A percentile compares a stretch with the other conserved stretches of the same genome.
phyloP scores from a whole-genome alignment of 2,797 vertebrate genomes.

The Varecia variegata region DNA sequence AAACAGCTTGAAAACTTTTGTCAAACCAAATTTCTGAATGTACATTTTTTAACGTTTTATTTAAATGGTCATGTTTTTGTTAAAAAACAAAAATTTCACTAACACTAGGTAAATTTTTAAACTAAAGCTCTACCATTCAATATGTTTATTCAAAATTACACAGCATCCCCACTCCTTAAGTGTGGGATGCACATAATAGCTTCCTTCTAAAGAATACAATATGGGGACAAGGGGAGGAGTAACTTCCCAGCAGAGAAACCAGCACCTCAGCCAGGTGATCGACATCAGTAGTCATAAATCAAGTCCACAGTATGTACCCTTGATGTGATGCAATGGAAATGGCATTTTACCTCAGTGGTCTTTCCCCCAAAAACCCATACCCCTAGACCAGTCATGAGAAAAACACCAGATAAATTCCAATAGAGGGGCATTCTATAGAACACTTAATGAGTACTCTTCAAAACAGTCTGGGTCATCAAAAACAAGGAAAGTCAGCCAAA shows the following conservation, averaged over 20 bases:
- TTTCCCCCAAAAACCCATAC: neutral
- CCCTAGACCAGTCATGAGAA: neutral
- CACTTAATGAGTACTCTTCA: neutral
- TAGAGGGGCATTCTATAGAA: neutral
- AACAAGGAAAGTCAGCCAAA: neutral
- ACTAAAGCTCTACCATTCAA: neutral
- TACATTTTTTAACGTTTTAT: neutral
- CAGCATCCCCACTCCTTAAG: neutral
- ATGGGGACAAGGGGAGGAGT: neutral
- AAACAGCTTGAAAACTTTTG: neutral
- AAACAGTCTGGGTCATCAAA: neutral
- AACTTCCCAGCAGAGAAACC: neutral
- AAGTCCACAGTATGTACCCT: neutral
- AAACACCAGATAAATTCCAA: neutral
- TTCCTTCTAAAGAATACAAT: neutral
- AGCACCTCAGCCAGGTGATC: neutral
- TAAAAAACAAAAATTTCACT: constrained; percentile 42
- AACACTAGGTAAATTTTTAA: constrained; percentile 15
- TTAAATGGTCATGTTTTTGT: neutral
- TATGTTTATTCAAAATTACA: constrained; percentile 33
- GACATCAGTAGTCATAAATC: neutral
- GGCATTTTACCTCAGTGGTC: neutral
- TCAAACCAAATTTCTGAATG: neutral
- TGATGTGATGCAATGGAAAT: neutral
- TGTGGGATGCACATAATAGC: neutral